Evolutionary conservation across 2,113 vertebrate species (phyloP), one percentile per base, ranked within the genome.

Genomic region (Ginglymostoma cirratum): DNA sequence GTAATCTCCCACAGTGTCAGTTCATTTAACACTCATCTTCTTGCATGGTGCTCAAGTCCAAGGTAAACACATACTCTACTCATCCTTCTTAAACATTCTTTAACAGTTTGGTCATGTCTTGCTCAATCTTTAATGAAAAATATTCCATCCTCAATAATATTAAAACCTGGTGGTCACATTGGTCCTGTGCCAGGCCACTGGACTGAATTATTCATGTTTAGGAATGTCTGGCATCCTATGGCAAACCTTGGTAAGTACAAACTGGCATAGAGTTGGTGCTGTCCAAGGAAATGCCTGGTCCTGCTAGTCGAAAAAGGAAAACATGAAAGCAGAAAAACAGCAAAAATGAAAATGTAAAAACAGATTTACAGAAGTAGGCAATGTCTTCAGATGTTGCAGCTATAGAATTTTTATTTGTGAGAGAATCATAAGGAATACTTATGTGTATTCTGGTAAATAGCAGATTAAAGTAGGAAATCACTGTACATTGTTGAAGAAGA

Each of bases 41-140:
- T 92, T 1, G 61, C 89, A 67, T 34, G 38, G 34, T 42, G 61
- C 61, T 93, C n/a, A 21, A 38, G 89, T 66, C 89, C 89, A 93
- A 93, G 38, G 34, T 93, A 93, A 93, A 93, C 34, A 66, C 89
- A 93, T 93, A 93, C 89, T 30, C n/a, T 93, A 93, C n/a, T 61
- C 89, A 93, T 93, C 67, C 89, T 66, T 66, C 61, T 38, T n/a
- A 93, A 93, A 38, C 61, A 93, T 93, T 93, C 89, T 93, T 93
- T 38, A n/a, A 93, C 61, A 93, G 34, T 93, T 66, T n/a, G 61
- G 38, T 93, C 89, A 93, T 21, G 61, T 93, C 61, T 93, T 61
- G 66, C 21, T 38, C 89, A 93, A 67, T 67, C 34, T 93, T 93
- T 66, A 66, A 67, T 93, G 89, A 93, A 93, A 93, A 93, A 66